Evolutionary conservation across 2,888 invertebrate genomes (phyloP).

Genomic region (Diloba caeruleocephala): DNA sequence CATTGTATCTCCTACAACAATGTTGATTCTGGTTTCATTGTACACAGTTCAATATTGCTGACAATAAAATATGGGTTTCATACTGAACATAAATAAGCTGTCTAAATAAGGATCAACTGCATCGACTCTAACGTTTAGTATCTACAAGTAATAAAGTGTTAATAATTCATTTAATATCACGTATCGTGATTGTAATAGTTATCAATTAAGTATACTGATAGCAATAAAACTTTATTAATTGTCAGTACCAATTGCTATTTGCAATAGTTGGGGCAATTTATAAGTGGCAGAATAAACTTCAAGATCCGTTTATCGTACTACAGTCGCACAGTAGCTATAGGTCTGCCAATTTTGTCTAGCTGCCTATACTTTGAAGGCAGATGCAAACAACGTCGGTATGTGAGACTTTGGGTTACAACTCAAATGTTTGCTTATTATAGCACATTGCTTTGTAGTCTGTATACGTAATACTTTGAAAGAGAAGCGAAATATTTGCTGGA

Average conservation of each 20-base stretch:
- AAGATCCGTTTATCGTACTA: slow-evolving; percentile 36
- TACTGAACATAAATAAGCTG: not conserved
- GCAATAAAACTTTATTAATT: slow-evolving; percentile 41
- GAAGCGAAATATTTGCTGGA: slow-evolving; percentile 1
- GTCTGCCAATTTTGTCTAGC: slow-evolving; percentile 1
- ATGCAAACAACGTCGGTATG: slow-evolving; percentile 5
- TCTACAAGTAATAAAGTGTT: slow-evolving; percentile 10
- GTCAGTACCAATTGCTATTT: slow-evolving; percentile 24
- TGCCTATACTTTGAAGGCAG: not conserved
- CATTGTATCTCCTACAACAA: too few species aligned
- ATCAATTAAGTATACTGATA: slow-evolving; percentile 26
- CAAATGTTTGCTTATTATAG: slow-evolving; percentile 46
- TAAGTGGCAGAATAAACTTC: slow-evolving; percentile 20
- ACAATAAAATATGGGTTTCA: too few species aligned
- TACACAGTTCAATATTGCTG: too few species aligned
- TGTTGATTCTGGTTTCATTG: too few species aligned
- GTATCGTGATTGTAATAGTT: slow-evolving; percentile 28
- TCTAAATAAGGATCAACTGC: not conserved
- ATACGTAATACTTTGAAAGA: slow-evolving; percentile 4
- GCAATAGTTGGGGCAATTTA: slow-evolving; percentile 32
- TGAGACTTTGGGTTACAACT: slow-evolving; percentile 41
- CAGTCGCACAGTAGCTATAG: not conserved
- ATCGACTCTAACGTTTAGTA: slow-evolving; percentile 4
- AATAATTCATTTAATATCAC: slow-evolving; percentile 22
- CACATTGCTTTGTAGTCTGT: slow-evolving; percentile 28